These are phyloP conservation scores for Aplysina aerophoba DNA, from an alignment of 37 sponge, comb jelly and placozoan species.

Conservation along the genomic window DNA sequence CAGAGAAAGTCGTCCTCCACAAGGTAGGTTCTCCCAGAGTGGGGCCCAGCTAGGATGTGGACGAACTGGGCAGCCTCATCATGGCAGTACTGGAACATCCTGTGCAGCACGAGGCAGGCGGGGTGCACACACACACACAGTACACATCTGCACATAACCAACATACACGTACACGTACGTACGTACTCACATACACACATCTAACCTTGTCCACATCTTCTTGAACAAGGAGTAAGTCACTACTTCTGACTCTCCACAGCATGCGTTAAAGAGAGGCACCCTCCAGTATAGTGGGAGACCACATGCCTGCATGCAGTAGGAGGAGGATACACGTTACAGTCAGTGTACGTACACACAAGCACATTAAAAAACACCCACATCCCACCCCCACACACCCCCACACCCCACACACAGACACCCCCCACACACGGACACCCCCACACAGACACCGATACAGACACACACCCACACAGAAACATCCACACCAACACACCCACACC, in stretches of 20 bases:
- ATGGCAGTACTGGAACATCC: slow-evolving; percentile 71
- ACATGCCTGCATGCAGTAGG: slow-evolving; percentile 49
- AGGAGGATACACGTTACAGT: too few species aligned
- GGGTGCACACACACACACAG: background rate
- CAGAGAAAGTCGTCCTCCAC: slow-evolving; percentile 82
- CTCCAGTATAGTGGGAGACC: slow-evolving; percentile 95
- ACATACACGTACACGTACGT: background rate
- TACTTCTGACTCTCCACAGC: slow-evolving; percentile 47
- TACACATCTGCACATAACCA: background rate
- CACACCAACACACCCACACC: too few species aligned
- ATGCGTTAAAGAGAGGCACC: slow-evolving; percentile 79
- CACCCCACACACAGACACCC: too few species aligned
- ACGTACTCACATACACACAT: background rate
- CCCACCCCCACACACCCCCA: too few species aligned
- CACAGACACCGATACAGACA: too few species aligned
- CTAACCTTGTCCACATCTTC: slow-evolving; percentile 84
- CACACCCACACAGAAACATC: too few species aligned
- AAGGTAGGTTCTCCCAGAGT: slow-evolving; percentile 62
- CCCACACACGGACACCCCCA: too few species aligned
- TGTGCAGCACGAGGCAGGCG: slow-evolving; percentile 4
- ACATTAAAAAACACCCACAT: too few species aligned
- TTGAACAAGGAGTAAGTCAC: slow-evolving; percentile 65
- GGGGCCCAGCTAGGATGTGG: slow-evolving; percentile 51
- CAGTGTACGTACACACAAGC: too few species aligned
- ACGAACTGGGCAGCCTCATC: slow-evolving; percentile 92